Evolutionary conservation across 2,888 invertebrate species (phyloP), one percentile per base, ranked within the genome.

Genomic region (Temnothorax unifasciatus): DNA sequence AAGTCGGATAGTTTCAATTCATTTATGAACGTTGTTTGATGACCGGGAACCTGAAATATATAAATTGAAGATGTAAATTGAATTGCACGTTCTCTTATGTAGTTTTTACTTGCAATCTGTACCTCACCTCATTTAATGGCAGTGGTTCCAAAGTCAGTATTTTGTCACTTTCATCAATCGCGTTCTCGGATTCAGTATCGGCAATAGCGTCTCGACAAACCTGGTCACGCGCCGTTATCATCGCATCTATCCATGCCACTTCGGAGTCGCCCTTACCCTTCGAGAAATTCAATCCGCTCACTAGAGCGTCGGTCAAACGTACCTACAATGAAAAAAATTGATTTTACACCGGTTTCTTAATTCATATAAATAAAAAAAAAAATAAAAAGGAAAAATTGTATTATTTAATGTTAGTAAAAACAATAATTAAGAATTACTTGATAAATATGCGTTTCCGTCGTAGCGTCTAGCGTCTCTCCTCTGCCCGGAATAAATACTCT

Each of bases 381-480:
- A 73, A 38, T 11, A 82, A 73, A 38, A n/a, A 57, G 1, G 3
- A 75, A 63, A 8, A n/a, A 47, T 57, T 25, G 25, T 21, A 18
- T 11, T 2, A 44, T 44, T 63, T 61, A 61, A 44, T n/a, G 3
- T 38, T 25, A 18, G 1, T 41, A 64, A 34, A 75, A 47, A 75
- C 1, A 5, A 25, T 41, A 41, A 52, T 21, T 38, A 8, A 15
- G 3, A 38, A 68, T 85, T 93, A 98, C 98, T 96, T 99, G 99
- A 95, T 99, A 99, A 91, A 99, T 99, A 92, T 99, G 98, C 0
- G 99, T 98, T 95, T 99, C 99, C 0, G 99, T 99, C 0, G 99
- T 99, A 0, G 98, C 99, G 94, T 99, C 99, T 4, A 99, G 96
- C 0, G 97, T 96, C 92, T 99, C 99, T 0, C 98, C 98, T 81